Evolutionary conservation across 2,888 invertebrate species (phyloP).

Genomic region (Chrysolina haemoptera): DNA sequence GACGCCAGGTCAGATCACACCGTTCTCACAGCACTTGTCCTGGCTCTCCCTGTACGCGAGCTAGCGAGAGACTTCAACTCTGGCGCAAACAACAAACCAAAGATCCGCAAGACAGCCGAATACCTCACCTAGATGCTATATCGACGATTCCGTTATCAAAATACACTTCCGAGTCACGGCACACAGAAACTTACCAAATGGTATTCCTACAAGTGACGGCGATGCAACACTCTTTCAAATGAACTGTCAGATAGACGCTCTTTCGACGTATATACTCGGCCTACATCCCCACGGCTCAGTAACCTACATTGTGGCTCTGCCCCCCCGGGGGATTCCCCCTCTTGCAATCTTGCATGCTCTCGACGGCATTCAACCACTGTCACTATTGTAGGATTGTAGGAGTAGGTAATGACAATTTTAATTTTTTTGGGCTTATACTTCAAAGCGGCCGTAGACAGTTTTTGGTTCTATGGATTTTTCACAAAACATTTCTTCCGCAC

Average conservation of each 20-base stretch:
- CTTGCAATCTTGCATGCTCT: too few relatives aligned
- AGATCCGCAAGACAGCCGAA: background rate
- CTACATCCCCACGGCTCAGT: constrained; percentile 69
- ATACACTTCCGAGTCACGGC: constrained; percentile 18
- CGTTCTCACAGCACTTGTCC: constrained; percentile 29
- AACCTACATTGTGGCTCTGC: constrained; percentile 63
- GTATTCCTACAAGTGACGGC: constrained; percentile 51
- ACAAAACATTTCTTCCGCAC: too few relatives aligned
- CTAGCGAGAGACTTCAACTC: constrained; percentile 44
- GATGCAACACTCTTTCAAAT: constrained; percentile 60
- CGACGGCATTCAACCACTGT: constrained; percentile 60
- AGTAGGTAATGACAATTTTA: constrained; percentile 20
- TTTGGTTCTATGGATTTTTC: too few relatives aligned
- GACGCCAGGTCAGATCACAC: background rate
- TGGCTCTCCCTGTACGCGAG: constrained; percentile 14
- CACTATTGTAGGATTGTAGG: constrained; percentile 55
- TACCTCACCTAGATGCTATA: constrained; percentile 4
- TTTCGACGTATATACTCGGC: constrained; percentile 68
- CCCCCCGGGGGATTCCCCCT: constrained; percentile 54
- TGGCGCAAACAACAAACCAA: constrained; percentile 31
- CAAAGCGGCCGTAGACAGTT: too few relatives aligned
- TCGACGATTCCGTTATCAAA: constrained; percentile 1
- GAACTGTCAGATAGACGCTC: constrained; percentile 61
- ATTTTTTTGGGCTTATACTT: too few relatives aligned
- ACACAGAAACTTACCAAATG: constrained; percentile 41